Evolutionary conservation across 1,140 invertebrate genomes (phyloP), one percentile per base, ranked within the genome.

Genomic region (Ptiloglossa arizonensis): DNA sequence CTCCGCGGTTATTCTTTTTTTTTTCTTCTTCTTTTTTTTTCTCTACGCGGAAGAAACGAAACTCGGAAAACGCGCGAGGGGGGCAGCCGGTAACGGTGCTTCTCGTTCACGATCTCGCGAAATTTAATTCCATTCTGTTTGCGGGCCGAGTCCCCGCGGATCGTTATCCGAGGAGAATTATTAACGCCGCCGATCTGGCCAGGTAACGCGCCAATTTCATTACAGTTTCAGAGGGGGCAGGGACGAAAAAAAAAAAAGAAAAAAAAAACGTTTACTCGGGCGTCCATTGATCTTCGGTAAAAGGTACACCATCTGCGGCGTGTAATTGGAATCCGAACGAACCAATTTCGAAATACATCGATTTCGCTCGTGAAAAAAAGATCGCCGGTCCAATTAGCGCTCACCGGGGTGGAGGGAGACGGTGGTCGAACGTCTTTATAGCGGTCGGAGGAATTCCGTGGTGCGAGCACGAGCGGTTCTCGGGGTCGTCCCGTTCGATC

Each of bases 241-340:
- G 2, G 35, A 63, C n/a, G 19, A 0, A 17, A 24, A n/a, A n/a
- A n/a, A n/a, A n/a, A n/a, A n/a, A n/a, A n/a, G 24, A 4, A 35
- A 48, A 24, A 68, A 70, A 76, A 82, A 59, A 56, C 38, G 64
- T 70, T 32, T 54, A 38, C 19, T 17, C 46, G 1, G 4, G n/a
- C 13, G 35, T 52, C 8, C 52, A 78, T 77, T 68, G 52, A 71
- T 71, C 32, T 44, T 41, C 11, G n/a, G 27, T 38, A 44, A 54
- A 73, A 78, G 54, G 73, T n/a, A 59, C n/a, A n/a, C 35, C 66
- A 78, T 48, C 79, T 69, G 67, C 29, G 62, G 80, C 15, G 59
- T 79, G 69, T 83, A 83, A 83, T 83, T 83, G 81, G 44, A 83
- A 69, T 79, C 27, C 63, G 56, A 69, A 57, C 29, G 68, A 82